Evolutionary conservation across 1,140 invertebrate species (phyloP).

Genomic region (Teleopsis dalmanni): DNA sequence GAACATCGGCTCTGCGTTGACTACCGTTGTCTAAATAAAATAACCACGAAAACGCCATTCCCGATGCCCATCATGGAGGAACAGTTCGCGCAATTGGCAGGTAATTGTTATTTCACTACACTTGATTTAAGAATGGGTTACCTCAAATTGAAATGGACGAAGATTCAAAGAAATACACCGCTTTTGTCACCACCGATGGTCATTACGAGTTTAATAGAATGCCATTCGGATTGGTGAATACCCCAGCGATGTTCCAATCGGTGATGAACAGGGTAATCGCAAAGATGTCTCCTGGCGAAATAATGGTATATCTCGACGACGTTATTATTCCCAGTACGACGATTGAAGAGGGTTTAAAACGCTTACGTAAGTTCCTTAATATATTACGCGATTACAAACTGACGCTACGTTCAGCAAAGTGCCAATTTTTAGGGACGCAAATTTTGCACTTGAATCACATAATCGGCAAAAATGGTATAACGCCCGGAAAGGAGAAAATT

Average conservation of each 20-base stretch:
- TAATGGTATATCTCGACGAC: constrained; percentile 21
- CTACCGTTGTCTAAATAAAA: constrained; percentile 44
- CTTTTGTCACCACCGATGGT: constrained; percentile 33
- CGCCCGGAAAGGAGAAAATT: constrained; percentile 24
- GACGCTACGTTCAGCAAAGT: constrained; percentile 15
- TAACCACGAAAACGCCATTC: constrained; percentile 22
- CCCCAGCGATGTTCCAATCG: constrained; percentile 43
- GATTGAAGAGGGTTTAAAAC: constrained; percentile 15
- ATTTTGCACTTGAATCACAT: constrained; percentile 15
- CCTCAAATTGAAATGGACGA: constrained; percentile 47
- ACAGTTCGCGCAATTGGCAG: constrained; percentile 26
- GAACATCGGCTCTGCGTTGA: constrained; percentile 32
- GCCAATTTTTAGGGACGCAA: constrained; percentile 27
- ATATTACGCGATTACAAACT: not conserved
- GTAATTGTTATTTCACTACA: constrained; percentile 31
- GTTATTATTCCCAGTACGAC: constrained; percentile 19
- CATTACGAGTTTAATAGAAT: constrained; percentile 24
- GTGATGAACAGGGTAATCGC: constrained; percentile 25
- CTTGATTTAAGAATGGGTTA: constrained; percentile 46
- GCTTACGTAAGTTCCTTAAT: not conserved
- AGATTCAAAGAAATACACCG: constrained; percentile 39
- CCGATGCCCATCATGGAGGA: constrained; percentile 29
- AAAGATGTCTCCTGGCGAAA: constrained; percentile 3
- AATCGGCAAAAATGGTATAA: constrained; percentile 17
- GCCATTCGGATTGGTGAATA: constrained; percentile 22